Conservation (phyloP, 2,888 invertebrate genomes). For the Ectobius pallidus region DNA sequence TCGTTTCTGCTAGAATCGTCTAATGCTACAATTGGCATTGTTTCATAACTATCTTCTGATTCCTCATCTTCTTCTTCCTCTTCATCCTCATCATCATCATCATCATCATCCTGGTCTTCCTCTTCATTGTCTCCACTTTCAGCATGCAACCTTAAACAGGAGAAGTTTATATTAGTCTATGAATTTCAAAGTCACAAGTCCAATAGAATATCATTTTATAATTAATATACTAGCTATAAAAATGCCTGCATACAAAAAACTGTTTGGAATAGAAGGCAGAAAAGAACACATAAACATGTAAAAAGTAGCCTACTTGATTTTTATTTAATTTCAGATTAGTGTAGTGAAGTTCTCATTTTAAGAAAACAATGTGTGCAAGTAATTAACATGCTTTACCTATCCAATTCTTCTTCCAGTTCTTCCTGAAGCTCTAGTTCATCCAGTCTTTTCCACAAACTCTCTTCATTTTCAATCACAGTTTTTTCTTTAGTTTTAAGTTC, state of each 20-base stretch:
- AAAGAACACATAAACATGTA: too few species aligned
- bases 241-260: too few species aligned
- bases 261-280: too few species aligned
- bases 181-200: too few species aligned
- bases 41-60: not conserved
- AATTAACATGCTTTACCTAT: constrained; percentile 43
- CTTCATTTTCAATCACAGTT: constrained; percentile 50
- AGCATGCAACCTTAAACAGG: constrained; percentile 51
- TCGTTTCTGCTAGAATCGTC: too few species aligned
- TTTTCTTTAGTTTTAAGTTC: constrained; percentile 55
- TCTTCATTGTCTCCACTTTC: constrained; percentile 34
- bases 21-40: too few species aligned
- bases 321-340: too few species aligned
- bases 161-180: too few species aligned
- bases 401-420: constrained; percentile 60
- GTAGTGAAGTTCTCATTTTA: too few species aligned
- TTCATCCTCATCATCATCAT: not conserved
- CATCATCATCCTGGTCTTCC: constrained; percentile 19
- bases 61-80: not conserved
- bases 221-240: too few species aligned
- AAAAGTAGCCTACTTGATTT: too few species aligned
- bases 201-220: too few species aligned
- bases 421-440: constrained; percentile 68
- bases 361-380: not conserved
- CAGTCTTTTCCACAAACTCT: constrained; percentile 59